phyloP scores from a whole-genome alignment of 2,113 vertebrate genomes.

The Cynopterus brachyotis region DNA sequence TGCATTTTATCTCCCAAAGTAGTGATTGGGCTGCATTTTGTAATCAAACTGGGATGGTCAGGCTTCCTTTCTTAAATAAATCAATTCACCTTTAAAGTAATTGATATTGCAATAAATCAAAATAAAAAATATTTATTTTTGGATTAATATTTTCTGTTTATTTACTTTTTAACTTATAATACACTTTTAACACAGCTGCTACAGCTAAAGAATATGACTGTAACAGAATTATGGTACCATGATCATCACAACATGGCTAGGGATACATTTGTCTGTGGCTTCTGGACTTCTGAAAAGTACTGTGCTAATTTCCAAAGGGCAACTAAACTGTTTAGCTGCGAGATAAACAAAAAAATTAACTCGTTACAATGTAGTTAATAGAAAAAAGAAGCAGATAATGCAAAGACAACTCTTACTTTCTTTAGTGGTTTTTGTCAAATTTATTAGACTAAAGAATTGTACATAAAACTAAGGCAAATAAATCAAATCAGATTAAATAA shows the following conservation, averaged over 20 bases:
- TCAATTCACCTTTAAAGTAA: background rate
- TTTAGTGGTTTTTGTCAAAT: background rate
- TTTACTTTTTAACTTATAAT: background rate
- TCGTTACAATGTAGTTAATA: background rate
- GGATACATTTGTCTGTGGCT: background rate
- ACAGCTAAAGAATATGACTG: background rate
- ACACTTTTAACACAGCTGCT: background rate
- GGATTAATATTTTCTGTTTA: background rate
- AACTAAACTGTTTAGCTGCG: background rate
- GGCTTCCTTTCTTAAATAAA: background rate
- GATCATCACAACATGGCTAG: background rate
- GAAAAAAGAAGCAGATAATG: background rate
- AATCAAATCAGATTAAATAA: conserved; percentile 18
- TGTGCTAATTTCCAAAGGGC: background rate
- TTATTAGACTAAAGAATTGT: background rate
- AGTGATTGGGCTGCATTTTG: background rate
- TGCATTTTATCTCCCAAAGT: background rate
- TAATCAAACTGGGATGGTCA: background rate
- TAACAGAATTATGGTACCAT: background rate
- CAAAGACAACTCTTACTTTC: background rate
- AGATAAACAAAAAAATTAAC: background rate
- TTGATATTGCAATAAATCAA: background rate
- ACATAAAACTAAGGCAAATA: background rate
- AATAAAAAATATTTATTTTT: background rate
- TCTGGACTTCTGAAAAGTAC: background rate